Conservation (phyloP, 2,113 vertebrate species). For the Lamprologus lemairii region DNA sequence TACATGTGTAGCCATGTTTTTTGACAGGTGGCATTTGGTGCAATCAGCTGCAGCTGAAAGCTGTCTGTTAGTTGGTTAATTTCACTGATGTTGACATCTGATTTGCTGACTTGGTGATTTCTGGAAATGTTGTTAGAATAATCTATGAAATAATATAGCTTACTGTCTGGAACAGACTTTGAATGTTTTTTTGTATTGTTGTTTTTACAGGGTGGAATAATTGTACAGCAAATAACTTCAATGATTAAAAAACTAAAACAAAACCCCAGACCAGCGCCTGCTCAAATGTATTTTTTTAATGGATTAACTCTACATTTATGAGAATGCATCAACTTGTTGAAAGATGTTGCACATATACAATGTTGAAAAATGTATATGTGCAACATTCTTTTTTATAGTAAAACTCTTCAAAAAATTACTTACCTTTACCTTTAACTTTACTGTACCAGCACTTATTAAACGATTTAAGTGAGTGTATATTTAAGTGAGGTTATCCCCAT, state of each 20-base stretch:
- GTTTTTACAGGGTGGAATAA: background rate
- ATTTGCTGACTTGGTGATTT: background rate
- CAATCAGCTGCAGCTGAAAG: background rate
- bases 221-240: background rate
- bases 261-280: rapidly evolving
- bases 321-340: background rate
- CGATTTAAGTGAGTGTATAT: background rate
- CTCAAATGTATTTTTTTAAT: background rate
- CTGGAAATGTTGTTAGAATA: background rate
- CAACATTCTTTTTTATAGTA: background rate
- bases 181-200: background rate
- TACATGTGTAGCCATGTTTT: background rate
- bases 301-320: background rate
- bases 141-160: background rate
- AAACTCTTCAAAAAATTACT: rapidly evolving
- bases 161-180: background rate
- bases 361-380: background rate
- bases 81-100: background rate
- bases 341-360: background rate
- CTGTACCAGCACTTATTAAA: background rate
- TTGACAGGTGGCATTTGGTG: background rate
- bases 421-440: background rate
- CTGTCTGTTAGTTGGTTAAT: background rate
- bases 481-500: background rate
- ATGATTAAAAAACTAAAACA: background rate